These are phyloP conservation scores for Toxotes chatareus DNA, from an alignment of 2,113 vertebrate species.

Conservation along the genomic window DNA sequence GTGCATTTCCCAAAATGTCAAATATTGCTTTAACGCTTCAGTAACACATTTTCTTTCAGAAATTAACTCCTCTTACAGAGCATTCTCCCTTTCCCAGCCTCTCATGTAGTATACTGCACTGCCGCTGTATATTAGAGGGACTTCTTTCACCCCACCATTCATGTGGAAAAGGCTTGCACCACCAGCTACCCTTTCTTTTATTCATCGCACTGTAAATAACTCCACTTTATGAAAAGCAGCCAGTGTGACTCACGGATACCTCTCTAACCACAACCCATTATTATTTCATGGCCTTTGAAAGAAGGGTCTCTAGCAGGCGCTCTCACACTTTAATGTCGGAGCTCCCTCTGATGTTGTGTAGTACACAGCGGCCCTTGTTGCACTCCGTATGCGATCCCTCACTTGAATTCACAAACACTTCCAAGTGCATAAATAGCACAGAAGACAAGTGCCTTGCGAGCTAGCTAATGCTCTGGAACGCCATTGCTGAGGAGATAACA, in stretches of 20 bases:
- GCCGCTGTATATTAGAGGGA: conserved; percentile 72
- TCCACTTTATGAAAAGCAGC: conserved; percentile 88
- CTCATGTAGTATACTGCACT: conserved; percentile 52
- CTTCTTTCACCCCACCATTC: conserved; percentile 66
- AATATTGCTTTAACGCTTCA: background rate
- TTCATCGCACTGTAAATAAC: conserved; percentile 88
- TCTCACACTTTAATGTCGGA: conserved; percentile 82
- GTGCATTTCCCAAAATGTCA: background rate
- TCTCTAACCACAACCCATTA: conserved; percentile 87
- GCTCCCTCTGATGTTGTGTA: conserved; percentile 86
- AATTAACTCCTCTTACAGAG: conserved; percentile 62
- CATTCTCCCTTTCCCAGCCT: conserved; percentile 42
- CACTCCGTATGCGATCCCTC: conserved; percentile 80
- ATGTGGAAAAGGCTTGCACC: conserved; percentile 83
- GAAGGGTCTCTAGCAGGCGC: conserved; percentile 80
- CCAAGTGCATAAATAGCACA: conserved; percentile 84
- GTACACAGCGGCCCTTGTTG: conserved; percentile 86
- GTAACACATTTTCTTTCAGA: conserved; percentile 11
- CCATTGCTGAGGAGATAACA: conserved; percentile 81
- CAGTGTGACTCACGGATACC: conserved; percentile 85
- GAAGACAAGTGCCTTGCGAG: conserved; percentile 78
- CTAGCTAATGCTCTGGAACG: conserved; percentile 81
- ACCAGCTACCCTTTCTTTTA: conserved; percentile 85
- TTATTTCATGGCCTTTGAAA: conserved; percentile 89
- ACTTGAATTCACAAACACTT: conserved; percentile 88